Evolutionary conservation across 2,797 vertebrate species (phyloP), one percentile per base, ranked within the genome.

Genomic region (Ispidina picta): DNA sequence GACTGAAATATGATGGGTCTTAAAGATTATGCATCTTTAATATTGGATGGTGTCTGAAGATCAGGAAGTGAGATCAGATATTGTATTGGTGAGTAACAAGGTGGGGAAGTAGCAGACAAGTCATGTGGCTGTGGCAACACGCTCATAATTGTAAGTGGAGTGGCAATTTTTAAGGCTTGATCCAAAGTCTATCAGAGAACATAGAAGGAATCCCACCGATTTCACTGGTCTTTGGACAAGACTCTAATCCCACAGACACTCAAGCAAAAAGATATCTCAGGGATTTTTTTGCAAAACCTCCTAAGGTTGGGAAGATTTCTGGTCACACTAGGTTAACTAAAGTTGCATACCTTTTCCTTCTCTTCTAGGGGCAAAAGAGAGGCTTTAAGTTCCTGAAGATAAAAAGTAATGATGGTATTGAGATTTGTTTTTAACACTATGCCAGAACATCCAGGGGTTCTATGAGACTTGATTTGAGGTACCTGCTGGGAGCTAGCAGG

Each of bases 371-470:
- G 39, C 10, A 3, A 63, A 69, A 51, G 46, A 65, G 35, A 68
- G 43, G 21, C 56, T 83, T 64, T 76, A 63, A 72, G 44, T 80
- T 78, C 71, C 52, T 60, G 65, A 64, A 94, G 76, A 89, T 83
- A 80, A 80, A 92, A 92, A 26, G 68, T 70, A 93, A 74, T 56
- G 74, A 65, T 94, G 75, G 72, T 64, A 59, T 5, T 78, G 86
- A 78, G 84, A 94, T 92, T 93, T 85, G 77, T 74, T 95, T 95
- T 83, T 78, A 87, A 46, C 25, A 6, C 56, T 73, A 52, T 71
- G 55, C 58, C 78, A 86, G 83, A 33, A 41, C 5, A 4, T 58
- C 44, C 56, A 63, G 76, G 64, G 90, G 79, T 71, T 84, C 73
- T 76, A n/a, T 56, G 31, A 71, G 66, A 74, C 63, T 84, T 81